Evolutionary conservation across 2,797 vertebrate genomes (phyloP).

Genomic region (Cuculus canorus): DNA sequence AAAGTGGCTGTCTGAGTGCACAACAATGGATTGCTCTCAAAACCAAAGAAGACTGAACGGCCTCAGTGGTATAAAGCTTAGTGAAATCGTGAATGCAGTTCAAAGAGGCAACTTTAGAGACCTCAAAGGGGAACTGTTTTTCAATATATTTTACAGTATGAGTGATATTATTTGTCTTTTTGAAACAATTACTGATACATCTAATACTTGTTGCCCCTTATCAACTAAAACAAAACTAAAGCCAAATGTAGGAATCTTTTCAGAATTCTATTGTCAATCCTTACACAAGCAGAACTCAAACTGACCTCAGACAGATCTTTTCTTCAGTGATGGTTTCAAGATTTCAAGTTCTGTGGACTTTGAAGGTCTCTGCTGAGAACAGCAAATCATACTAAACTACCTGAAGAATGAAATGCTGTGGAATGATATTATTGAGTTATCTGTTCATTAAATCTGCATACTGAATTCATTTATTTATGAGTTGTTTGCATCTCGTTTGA

Average conservation of each 20-base stretch:
- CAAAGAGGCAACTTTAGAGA: not conserved
- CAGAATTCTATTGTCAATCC: not conserved
- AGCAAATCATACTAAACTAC: not conserved
- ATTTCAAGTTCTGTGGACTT: not conserved
- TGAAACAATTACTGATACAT: not conserved
- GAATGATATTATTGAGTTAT: not conserved
- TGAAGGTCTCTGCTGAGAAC: not conserved
- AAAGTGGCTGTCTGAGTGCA: not conserved
- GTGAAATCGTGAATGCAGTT: not conserved
- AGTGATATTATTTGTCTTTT: not conserved
- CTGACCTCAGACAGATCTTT: not conserved
- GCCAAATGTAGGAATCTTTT: not conserved
- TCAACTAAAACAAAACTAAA: not conserved
- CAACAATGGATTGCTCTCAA: not conserved
- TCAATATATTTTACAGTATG: not conserved
- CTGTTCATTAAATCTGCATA: constrained; percentile 19
- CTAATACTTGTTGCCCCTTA: not conserved
- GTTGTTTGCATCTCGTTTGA: constrained; percentile 8
- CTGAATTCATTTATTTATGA: constrained; percentile 2
- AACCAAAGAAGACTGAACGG: not conserved
- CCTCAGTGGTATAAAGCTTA: not conserved
- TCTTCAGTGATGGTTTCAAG: not conserved
- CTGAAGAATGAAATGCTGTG: constrained; percentile 12
- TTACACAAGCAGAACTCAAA: not conserved
- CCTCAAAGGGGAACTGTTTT: not conserved